A percentile compares a stretch with the other conserved stretches of the same genome.
phyloP scores from a whole-genome alignment of 2,113 vertebrate genomes.

The Apistogramma diplotaenia region DNA sequence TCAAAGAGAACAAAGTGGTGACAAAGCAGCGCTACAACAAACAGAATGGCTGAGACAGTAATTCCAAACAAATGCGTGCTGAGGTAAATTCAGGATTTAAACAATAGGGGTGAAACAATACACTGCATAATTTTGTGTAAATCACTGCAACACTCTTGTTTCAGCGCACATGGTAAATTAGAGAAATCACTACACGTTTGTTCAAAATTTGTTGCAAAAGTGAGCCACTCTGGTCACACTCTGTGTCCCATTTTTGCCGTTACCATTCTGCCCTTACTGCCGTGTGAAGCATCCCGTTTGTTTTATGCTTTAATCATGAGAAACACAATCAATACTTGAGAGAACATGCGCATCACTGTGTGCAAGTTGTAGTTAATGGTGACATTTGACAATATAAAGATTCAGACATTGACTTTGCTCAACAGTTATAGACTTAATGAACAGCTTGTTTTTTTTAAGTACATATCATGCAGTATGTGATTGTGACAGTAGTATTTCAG shows the following conservation, averaged over 20 bases:
- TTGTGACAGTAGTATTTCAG: background rate
- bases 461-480: background rate
- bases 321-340: background rate
- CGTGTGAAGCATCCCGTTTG: background rate
- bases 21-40: constrained; percentile 18
- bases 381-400: background rate
- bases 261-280: background rate
- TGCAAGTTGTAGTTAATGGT: background rate
- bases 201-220: constrained; percentile 6
- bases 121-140: background rate
- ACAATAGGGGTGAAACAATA: constrained; percentile 38
- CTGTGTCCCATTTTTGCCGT: background rate
- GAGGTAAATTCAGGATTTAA: constrained; percentile 31
- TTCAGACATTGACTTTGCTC: background rate
- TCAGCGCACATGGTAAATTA: constrained; percentile 23
- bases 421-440: background rate
- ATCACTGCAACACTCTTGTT: constrained; percentile 5
- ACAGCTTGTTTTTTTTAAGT: background rate
- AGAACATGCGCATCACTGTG: background rate
- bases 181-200: background rate
- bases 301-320: background rate
- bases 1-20: constrained; percentile 43
- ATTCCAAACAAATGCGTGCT: constrained; percentile 38
- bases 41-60: constrained; percentile 37
- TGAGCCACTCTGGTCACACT: background rate